phyloP scores from a whole-genome alignment of 2,888 invertebrate genomes.

The Aphelenchoides bicaudatus region DNA sequence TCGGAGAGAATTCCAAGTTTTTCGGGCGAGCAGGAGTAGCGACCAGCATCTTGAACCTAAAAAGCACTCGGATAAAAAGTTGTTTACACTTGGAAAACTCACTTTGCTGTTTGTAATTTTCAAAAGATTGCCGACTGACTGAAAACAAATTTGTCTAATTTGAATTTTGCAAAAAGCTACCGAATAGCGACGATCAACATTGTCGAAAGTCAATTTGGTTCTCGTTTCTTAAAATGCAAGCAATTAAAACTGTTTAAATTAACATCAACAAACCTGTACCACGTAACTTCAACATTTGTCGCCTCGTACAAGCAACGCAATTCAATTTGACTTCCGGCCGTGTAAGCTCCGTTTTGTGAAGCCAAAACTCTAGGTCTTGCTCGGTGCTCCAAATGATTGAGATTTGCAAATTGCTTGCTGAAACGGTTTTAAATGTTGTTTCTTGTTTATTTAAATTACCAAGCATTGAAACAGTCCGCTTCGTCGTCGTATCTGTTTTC shows the following conservation, averaged over 20 bases:
- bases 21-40: conserved; percentile 18
- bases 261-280: no score
- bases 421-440: not conserved
- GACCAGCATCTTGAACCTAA: conserved; percentile 16
- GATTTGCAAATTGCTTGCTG: conserved; percentile 7
- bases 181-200: conserved; percentile 4
- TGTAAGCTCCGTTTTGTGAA: conserved; percentile 12
- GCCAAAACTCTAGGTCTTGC: not conserved
- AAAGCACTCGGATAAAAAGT: no score
- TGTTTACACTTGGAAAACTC: no score
- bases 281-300: conserved; percentile 19
- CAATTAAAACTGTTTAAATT: no score
- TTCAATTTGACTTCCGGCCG: conserved; percentile 25
- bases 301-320: conserved; percentile 23
- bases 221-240: conserved; percentile 26
- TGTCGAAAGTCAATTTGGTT: conserved; percentile 16
- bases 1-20: conserved; percentile 18
- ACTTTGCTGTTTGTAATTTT: not conserved
- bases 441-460: conserved; percentile 13
- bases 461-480: conserved; percentile 34
- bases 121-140: conserved; percentile 8
- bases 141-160: not conserved
- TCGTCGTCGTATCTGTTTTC: conserved; percentile 42
- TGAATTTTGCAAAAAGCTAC: not conserved
- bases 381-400: not conserved